A percentile compares a stretch with the other conserved stretches of the same genome.
phyloP scores from a whole-genome alignment of 2,113 vertebrate genomes.

The Cavia aperea region DNA sequence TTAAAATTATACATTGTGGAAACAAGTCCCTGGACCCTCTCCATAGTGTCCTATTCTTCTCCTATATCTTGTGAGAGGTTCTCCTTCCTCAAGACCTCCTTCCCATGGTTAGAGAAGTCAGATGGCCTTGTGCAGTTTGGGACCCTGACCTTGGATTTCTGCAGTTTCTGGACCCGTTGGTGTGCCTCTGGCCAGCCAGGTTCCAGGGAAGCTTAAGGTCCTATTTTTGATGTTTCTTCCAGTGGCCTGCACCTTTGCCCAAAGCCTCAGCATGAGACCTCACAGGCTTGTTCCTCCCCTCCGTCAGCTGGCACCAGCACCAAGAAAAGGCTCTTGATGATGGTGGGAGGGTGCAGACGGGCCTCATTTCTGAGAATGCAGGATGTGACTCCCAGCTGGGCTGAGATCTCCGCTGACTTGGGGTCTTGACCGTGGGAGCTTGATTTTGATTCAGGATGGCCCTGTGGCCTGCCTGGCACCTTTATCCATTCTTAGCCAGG shows the following conservation, averaged over 20 bases:
- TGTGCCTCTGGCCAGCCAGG: neutral
- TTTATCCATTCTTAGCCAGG: rapidly evolving
- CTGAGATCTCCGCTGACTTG: neutral
- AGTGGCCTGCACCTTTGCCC: neutral
- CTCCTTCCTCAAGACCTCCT: neutral
- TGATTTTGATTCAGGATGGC: neutral
- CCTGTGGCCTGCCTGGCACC: neutral
- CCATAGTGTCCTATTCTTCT: neutral
- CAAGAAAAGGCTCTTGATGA: neutral
- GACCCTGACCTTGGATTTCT: neutral
- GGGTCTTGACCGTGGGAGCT: neutral
- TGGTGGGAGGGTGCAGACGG: neutral
- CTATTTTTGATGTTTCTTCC: neutral
- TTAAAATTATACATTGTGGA: neutral
- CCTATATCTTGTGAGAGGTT: neutral
- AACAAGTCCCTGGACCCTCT: neutral
- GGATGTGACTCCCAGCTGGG: neutral
- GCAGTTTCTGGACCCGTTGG: neutral
- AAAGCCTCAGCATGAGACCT: neutral
- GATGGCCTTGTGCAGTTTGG: neutral
- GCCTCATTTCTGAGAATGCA: neutral
- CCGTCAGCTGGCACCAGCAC: neutral
- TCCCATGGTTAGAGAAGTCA: neutral
- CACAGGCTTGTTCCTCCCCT: neutral
- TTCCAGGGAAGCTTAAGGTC: neutral